Percentiles rank a stretch among this genome's conserved stretches.
These are phyloP conservation scores for Antitype chi DNA, from an alignment of 2,888 invertebrate species.

Conservation along the genomic window DNA sequence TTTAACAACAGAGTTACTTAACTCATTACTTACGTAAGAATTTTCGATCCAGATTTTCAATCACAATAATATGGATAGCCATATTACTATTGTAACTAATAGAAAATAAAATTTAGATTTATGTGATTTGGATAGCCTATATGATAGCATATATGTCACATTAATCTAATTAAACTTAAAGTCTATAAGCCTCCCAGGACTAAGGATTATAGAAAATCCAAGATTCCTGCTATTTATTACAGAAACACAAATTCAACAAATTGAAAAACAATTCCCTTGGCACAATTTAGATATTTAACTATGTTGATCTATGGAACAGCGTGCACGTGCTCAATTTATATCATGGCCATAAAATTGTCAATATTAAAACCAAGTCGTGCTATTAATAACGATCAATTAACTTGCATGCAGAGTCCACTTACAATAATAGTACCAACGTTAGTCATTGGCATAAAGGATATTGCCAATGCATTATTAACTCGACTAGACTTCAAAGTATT, in stretches of 20 bases:
- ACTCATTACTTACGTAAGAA: background rate
- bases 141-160: too few species aligned
- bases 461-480: too few species aligned
- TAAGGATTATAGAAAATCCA: background rate
- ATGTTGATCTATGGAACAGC: background rate
- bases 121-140: too few species aligned
- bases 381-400: constrained; percentile 39
- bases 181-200: background rate
- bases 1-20: background rate
- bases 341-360: constrained; percentile 31
- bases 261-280: constrained; percentile 4
- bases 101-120: too few species aligned
- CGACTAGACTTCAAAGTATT: constrained; percentile 1
- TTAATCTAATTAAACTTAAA: background rate
- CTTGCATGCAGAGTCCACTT: constrained; percentile 22
- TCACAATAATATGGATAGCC: too few species aligned
- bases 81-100: too few species aligned
- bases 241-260: background rate
- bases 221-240: background rate
- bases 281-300: constrained; percentile 7
- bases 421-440: constrained; percentile 6
- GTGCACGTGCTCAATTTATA: constrained; percentile 16
- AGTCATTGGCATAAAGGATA: background rate
- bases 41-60: background rate
- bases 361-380: constrained; percentile 21